Base-by-base conservation (phyloP, 1,140 invertebrate species). In the Drosophila equinoxialis region DNA sequence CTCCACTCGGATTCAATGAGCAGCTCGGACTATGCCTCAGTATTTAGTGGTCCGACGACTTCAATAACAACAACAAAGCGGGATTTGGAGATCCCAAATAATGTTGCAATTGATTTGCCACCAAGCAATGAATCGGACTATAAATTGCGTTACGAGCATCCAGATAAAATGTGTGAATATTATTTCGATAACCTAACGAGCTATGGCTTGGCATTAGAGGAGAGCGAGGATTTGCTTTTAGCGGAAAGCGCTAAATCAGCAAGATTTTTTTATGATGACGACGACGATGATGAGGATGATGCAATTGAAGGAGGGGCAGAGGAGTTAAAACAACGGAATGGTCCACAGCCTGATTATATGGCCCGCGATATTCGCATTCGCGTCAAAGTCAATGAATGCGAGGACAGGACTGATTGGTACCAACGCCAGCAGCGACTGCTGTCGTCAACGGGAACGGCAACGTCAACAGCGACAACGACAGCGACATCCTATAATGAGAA, bases 11-110 rank as follows among this genome's bases (percentile, higher is more conserved):
- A 91, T 30, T 92, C 91, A 5, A 45, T 92, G 41, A 92, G 91
- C 60, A 92, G 91, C 61, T 92, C 90, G n/a, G 91, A 92, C 58
- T 92, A 92, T 61, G 91, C 91, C 6, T 92, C 91, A 0, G 91
- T 92, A 1, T 92, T 92, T 17, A 92, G 91, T 45, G 91, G 91
- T 1, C 90, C 90, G 14, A 85, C 81, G 6, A 30, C 30, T 30
- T 51, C 74, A 4, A 48, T n/a, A 51, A 23, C 68, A 54, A 20
- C 73, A 37, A 35, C 6, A 45, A 35, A 74, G 11, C 33, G n/a
- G 13, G 65, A 65, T 8, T n/a, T 35, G 8, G 59, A 70, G 7
- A 26, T 26, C n/a, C 5, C 8, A 37, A 55, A 37, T 37, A 48
- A 79, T 14, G 30, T 13, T 26, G n/a, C 39, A 23, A n/a, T 61